Conservation (phyloP, 2,888 invertebrate species). For the Drosophila aldrichi region DNA sequence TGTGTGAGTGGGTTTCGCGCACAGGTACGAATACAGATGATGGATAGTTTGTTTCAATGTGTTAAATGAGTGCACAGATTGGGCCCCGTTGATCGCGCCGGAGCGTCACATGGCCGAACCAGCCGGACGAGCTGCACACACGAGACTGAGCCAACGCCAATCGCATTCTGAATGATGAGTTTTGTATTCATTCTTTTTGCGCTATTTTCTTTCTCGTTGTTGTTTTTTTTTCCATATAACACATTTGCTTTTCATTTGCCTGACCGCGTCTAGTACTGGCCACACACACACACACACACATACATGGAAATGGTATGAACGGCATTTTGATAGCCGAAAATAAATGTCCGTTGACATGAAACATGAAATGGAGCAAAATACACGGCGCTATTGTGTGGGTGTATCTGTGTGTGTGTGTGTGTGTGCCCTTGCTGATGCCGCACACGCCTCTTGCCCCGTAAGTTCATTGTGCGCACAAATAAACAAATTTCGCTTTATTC, state of each 20-base stretch:
- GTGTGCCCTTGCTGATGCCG: constrained; percentile 38
- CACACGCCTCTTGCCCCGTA: constrained; percentile 27
- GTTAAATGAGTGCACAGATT: constrained; percentile 28
- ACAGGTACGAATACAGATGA: constrained; percentile 32
- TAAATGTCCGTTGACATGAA: constrained; percentile 61
- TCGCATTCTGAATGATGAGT: constrained; percentile 63
- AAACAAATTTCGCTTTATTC: constrained; percentile 62
- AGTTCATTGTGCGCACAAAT: constrained; percentile 67
- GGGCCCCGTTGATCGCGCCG: constrained; percentile 34
- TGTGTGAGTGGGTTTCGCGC: background rate
- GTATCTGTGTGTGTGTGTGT: background rate
- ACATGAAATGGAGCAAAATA: constrained; percentile 40
- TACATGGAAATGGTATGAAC: constrained; percentile 42
- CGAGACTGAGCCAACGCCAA: constrained; percentile 63
- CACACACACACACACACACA: background rate
- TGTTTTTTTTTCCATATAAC: constrained; percentile 49
- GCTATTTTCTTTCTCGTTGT: constrained; percentile 14
- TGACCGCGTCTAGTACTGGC: constrained; percentile 43
- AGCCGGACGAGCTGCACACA: constrained; percentile 67
- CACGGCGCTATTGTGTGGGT: constrained; percentile 15
- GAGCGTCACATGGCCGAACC: constrained; percentile 54
- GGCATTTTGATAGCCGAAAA: constrained; percentile 62
- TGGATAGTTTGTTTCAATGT: background rate
- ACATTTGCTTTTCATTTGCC: constrained; percentile 56
- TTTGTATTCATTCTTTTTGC: constrained; percentile 40